Base-by-base conservation (phyloP, 2,797 vertebrate genomes). In the Microctenopoma stevenorrisi region DNA sequence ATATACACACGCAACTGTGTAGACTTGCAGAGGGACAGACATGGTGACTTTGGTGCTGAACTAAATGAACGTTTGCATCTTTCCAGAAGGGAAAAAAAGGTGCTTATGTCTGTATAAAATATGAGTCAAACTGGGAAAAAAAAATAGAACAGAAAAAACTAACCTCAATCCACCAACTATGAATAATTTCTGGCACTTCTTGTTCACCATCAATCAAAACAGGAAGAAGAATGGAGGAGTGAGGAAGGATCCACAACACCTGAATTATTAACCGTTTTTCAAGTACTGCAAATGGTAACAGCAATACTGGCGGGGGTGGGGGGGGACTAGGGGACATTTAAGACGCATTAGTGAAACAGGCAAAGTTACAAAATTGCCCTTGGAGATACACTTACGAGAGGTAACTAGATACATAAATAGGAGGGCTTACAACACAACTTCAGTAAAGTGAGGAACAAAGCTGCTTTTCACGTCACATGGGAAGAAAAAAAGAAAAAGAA, bases 1-100 rank as follows among this genome's bases (percentile, higher is more conserved):
- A 92, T 91, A 93, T 87, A 93, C 83, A 92, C 78, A 91, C 78
- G 76, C 73, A 57, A 69, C 82, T 68, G 84, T 88, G 87, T 85
- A 80, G 83, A 86, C 68, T 66, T 44, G 60, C 46, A 72, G 78
- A 84, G 51, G 64, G 78, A 82, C 69, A 82, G 46, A 74, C 68
- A 64, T 50, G 67, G 56, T 68, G 89, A 88, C 91, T 93, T 93
- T 92, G 90, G 89, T 85, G 88, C 86, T 80, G 64, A 87, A 87
- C 74, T 73, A 57, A 79, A 70, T 77, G 4, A 76, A 35, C 2
- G 66, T 81, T 84, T 68, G 71, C 61, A 64, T 74, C 68, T 80
- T 86, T 85, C 74, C 59, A 82, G 63, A 83, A 30, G 35, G 8
- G 2, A 56, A 85, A 72, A 55, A 56, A 75, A 38, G 81, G 81